A percentile compares a stretch with the other conserved stretches of the same genome.
These are phyloP conservation scores for Ochotona curzoniae DNA, from an alignment of 2,113 vertebrate species.

Conservation along the genomic window DNA sequence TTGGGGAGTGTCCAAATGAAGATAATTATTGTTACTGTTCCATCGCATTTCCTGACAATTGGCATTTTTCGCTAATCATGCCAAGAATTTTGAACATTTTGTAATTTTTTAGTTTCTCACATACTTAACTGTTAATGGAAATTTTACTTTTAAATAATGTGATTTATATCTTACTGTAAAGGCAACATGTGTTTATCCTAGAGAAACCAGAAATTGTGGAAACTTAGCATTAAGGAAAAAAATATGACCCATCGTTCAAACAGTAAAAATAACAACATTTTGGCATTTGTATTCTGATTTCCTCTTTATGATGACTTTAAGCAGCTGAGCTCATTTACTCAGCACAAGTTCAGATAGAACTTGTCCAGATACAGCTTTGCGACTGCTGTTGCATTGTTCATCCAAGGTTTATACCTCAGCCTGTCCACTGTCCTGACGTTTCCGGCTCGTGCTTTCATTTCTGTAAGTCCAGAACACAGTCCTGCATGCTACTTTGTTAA, in stretches of 20 bases:
- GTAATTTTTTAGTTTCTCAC: not conserved
- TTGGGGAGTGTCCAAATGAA: not conserved
- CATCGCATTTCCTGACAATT: not conserved
- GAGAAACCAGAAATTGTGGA: not conserved
- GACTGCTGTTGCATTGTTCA: not conserved
- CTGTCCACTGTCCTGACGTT: not conserved
- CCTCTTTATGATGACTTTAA: not conserved
- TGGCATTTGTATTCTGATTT: not conserved
- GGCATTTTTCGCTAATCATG: not conserved
- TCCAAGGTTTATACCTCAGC: not conserved
- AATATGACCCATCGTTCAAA: not conserved
- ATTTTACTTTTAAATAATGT: not conserved
- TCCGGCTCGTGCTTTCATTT: not conserved
- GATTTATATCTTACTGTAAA: slow-evolving; percentile 32
- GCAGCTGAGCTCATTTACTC: not conserved
- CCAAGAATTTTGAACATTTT: slow-evolving; percentile 22
- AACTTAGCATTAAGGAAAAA: slow-evolving; percentile 20
- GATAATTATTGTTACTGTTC: not conserved
- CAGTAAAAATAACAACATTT: not conserved
- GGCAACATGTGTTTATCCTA: not conserved
- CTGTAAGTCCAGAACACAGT: not conserved
- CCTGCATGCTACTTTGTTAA: not conserved
- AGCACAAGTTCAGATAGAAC: not conserved
- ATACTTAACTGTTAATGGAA: not conserved
- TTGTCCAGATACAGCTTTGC: not conserved